phyloP scores from a whole-genome alignment of 2,113 vertebrate genomes.

The Pangasianodon gigas region DNA sequence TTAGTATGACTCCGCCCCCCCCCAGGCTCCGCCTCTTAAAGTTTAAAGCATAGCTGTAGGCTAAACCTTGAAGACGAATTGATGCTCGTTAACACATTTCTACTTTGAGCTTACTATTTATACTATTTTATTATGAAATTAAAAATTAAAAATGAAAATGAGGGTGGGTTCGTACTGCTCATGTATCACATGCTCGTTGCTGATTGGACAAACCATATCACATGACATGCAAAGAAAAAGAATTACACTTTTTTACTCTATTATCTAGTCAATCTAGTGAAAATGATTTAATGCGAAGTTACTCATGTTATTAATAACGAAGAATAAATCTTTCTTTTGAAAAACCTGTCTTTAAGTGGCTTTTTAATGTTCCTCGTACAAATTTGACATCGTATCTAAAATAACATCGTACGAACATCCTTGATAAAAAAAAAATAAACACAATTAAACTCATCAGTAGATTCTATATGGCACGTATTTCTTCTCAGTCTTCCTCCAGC shows the following conservation, averaged over 20 bases:
- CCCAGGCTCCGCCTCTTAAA: neutral
- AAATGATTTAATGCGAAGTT: neutral
- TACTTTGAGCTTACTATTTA: neutral
- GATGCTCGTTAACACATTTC: neutral
- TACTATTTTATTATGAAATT: neutral
- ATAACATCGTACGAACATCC: neutral
- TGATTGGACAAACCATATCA: neutral
- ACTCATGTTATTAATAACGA: neutral
- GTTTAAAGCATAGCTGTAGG: neutral
- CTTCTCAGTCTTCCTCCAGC: neutral
- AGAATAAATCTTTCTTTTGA: neutral
- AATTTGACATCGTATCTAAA: neutral
- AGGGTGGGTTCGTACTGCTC: neutral
- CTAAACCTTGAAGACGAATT: neutral
- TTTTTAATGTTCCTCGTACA: neutral
- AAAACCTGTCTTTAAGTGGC: too few species aligned
- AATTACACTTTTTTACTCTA: neutral
- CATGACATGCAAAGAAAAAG: neutral
- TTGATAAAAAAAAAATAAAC: neutral
- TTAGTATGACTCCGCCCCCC: neutral
- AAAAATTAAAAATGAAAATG: too few species aligned
- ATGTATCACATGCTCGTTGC: neutral
- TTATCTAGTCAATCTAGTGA: neutral
- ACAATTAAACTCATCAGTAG: neutral
- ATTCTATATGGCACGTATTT: neutral